Evolutionary conservation across 2,113 vertebrate genomes (phyloP).

Genomic region (Lipophrys pholis): DNA sequence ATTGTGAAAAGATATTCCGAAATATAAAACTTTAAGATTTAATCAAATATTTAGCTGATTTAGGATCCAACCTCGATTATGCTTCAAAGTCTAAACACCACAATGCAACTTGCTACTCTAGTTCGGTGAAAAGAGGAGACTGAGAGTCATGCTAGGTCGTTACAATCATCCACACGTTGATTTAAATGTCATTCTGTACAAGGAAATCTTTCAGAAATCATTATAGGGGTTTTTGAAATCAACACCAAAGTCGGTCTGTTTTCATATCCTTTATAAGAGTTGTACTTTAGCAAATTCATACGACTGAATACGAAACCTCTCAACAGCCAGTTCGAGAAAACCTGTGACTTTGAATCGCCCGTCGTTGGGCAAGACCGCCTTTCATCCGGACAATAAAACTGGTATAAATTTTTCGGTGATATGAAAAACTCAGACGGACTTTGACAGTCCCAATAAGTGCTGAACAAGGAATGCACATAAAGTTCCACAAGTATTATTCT

Average conservation of each 20-base stretch:
- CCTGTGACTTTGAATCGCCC: slow-evolving; percentile 49
- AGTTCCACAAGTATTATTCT: slow-evolving; percentile 85
- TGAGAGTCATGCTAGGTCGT: slow-evolving; percentile 81
- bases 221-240: slow-evolving; percentile 55
- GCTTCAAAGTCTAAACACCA: slow-evolving; percentile 76
- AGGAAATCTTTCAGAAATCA: slow-evolving; percentile 74
- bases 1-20: slow-evolving; percentile 82
- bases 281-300: slow-evolving; percentile 44
- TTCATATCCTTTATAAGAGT: slow-evolving; percentile 60
- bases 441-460: slow-evolving; percentile 89
- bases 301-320: slow-evolving; percentile 63
- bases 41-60: slow-evolving; percentile 83
- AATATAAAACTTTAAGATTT: slow-evolving; percentile 83
- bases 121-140: slow-evolving; percentile 73
- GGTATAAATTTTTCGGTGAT: slow-evolving; percentile 79
- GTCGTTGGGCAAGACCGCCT: slow-evolving; percentile 34
- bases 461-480: slow-evolving; percentile 90
- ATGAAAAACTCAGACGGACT: slow-evolving; percentile 91
- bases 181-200: slow-evolving; percentile 90
- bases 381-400: slow-evolving; percentile 59
- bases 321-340: slow-evolving; percentile 52
- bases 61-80: slow-evolving; percentile 74
- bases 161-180: slow-evolving; percentile 78
- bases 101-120: slow-evolving; percentile 78
- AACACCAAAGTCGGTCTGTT: slow-evolving; percentile 68